These are phyloP conservation scores for Spicauda simplicius DNA, from an alignment of 2,888 invertebrate species.

Conservation along the genomic window DNA sequence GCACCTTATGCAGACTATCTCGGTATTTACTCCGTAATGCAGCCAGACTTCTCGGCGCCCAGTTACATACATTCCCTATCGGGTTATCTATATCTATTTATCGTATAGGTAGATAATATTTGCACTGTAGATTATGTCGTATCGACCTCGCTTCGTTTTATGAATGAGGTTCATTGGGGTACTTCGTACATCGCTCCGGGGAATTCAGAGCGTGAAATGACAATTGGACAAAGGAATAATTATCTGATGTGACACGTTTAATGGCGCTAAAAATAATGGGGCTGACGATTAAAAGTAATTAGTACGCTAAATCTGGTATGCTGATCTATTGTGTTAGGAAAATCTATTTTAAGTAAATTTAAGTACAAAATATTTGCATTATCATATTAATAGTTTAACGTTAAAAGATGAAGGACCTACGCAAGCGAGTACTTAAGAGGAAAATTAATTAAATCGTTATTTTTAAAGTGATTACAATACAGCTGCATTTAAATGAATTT, in stretches of 20 bases:
- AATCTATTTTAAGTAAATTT: not conserved
- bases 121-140: conserved; percentile 57
- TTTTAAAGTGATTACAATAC: not conserved
- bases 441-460: not conserved
- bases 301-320: conserved; percentile 26
- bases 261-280: conserved; percentile 31
- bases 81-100: conserved; percentile 63
- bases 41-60: conserved; percentile 69
- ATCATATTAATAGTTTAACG: not conserved
- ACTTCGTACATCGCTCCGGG: conserved; percentile 49
- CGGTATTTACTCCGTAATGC: conserved; percentile 51
- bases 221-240: conserved; percentile 64
- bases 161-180: conserved; percentile 62
- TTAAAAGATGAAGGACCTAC: not conserved
- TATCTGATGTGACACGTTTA: conserved; percentile 49
- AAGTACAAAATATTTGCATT: not conserved
- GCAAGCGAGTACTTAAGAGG: not conserved
- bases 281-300: conserved; percentile 31
- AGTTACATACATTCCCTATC: conserved; percentile 53
- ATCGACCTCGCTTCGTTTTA: conserved; percentile 44
- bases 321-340: not conserved
- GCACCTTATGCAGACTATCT: conserved; percentile 61
- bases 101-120: conserved; percentile 54
- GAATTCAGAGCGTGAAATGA: conserved; percentile 76
- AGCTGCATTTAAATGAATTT: not conserved